Evolutionary conservation across 2,113 vertebrate genomes (phyloP).

Genomic region (Carassius gibelio): DNA sequence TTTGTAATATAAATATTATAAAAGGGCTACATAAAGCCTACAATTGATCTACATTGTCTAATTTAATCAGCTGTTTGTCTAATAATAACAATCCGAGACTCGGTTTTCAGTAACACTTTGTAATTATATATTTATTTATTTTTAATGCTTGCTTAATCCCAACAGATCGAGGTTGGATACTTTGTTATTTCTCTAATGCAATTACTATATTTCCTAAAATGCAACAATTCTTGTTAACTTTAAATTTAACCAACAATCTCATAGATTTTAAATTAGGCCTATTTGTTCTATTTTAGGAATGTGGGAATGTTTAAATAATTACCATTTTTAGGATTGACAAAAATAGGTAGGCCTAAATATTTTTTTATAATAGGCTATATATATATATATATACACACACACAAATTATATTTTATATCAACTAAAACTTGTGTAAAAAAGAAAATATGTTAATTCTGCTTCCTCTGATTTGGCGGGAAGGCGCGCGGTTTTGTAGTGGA

Average conservation of each 20-base stretch:
- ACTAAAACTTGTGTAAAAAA: neutral
- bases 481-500: constrained; percentile 23
- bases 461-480: constrained; percentile 13
- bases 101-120: neutral
- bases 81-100: neutral
- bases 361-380: neutral
- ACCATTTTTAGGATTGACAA: neutral
- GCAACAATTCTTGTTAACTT: no score
- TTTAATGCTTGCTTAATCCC: neutral
- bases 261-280: neutral
- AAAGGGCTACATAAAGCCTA: neutral
- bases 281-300: neutral
- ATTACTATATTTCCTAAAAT: no score
- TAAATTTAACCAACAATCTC: no score
- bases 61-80: neutral
- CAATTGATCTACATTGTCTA: neutral
- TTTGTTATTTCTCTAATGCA: no score
- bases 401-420: no score
- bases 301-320: neutral
- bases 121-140: no score
- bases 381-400: no score
- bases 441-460: no score
- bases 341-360: neutral
- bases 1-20: neutral
- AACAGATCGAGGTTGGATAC: neutral